phyloP scores from a whole-genome alignment of 1,140 invertebrate species.

The Diorhabda elongata region DNA sequence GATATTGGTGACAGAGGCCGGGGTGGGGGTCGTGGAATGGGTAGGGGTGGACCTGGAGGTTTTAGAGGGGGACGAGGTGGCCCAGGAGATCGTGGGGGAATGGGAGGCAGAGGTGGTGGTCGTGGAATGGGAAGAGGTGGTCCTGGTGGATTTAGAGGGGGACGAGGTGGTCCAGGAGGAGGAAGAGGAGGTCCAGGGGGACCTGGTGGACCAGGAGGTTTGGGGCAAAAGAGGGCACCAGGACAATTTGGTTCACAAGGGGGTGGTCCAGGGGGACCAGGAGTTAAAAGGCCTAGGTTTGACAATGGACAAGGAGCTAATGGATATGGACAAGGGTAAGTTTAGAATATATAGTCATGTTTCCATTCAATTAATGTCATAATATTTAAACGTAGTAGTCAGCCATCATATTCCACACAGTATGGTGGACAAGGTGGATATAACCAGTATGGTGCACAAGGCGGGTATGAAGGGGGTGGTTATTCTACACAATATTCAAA shows the following conservation, averaged over 20 bases:
- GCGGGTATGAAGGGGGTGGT: constrained; percentile 17
- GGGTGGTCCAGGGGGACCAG: constrained; percentile 18
- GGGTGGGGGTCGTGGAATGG: constrained; percentile 28
- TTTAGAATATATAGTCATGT: neutral
- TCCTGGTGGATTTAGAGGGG: constrained; percentile 16
- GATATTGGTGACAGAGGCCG: constrained; percentile 22
- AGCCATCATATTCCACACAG: constrained; percentile 17
- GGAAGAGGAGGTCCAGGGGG: constrained; percentile 20
- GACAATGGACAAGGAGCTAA: constrained; percentile 30
- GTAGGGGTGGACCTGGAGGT: constrained; percentile 29
- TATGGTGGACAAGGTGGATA: constrained; percentile 18
- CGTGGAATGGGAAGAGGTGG: constrained; percentile 24
- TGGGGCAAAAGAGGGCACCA: constrained; percentile 21
- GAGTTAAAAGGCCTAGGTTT: constrained; percentile 32
- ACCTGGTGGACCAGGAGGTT: constrained; percentile 17
- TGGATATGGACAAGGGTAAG: constrained; percentile 28
- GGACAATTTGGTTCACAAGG: constrained; percentile 22
- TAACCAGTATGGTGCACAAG: constrained; percentile 20
- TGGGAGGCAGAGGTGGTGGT: constrained; percentile 18
- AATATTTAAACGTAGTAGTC: neutral
- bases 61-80: constrained; percentile 24
- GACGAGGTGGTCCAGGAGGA: constrained; percentile 17
- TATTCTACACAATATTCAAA: constrained; percentile 16
- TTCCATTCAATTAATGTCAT: neutral
- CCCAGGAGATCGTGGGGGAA: constrained; percentile 17